A percentile compares a stretch with the other conserved stretches of the same genome.
These are phyloP conservation scores for Penaeus japonicus DNA, from an alignment of 1,140 invertebrate genomes.

Conservation along the genomic window DNA sequence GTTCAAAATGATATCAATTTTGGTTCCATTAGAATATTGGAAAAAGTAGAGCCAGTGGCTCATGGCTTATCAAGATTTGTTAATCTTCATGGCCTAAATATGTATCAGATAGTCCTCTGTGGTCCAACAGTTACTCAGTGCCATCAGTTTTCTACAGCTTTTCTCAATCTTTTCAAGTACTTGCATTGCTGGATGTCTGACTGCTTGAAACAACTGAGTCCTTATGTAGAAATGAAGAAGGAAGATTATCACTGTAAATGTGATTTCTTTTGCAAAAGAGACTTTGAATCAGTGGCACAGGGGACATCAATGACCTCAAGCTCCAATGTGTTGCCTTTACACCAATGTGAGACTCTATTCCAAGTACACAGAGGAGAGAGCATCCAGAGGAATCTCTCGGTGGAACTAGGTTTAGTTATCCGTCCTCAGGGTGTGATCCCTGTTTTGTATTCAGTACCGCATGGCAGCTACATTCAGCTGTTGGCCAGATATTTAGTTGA, in stretches of 20 bases:
- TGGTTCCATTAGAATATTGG: background rate
- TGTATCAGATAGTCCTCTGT: conserved; percentile 43
- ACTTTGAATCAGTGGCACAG: too few relatives aligned
- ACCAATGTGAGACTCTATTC: too few relatives aligned
- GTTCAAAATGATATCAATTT: conserved; percentile 1
- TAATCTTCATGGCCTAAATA: background rate
- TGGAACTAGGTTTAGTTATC: background rate
- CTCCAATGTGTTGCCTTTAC: too few relatives aligned
- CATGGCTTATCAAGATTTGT: conserved; percentile 22
- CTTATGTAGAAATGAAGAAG: background rate
- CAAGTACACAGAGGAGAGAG: background rate
- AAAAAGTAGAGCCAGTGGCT: conserved; percentile 31
- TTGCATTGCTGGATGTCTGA: conserved; percentile 37
- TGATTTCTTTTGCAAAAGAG: too few relatives aligned
- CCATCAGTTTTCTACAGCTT: conserved; percentile 38
- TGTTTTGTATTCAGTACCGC: conserved; percentile 39
- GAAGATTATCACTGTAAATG: background rate
- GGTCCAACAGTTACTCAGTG: conserved; percentile 40
- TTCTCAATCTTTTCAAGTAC: conserved; percentile 36
- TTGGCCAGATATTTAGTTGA: conserved; percentile 30
- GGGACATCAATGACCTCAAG: too few relatives aligned
- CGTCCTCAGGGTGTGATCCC: background rate
- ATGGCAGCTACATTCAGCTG: conserved; percentile 30
- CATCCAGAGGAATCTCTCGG: background rate
- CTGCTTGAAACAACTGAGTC: conserved; percentile 11